Conservation (phyloP, 2,888 invertebrate species). For the Rhimphoctona megacephalus region DNA sequence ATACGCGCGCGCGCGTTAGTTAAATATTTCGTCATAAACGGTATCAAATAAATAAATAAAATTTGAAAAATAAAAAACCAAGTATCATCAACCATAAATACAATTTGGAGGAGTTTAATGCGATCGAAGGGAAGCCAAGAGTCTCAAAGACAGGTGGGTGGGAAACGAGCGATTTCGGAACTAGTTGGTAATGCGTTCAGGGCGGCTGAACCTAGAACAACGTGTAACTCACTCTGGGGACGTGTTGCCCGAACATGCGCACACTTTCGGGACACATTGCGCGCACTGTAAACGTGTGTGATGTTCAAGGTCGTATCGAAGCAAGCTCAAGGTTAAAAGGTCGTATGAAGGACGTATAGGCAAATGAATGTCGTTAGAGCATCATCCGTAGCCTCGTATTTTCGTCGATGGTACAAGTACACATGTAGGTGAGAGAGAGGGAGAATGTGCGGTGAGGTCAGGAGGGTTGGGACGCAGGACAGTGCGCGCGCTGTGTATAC, state of each 20-base stretch:
- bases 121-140: neutral
- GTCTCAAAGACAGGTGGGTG: neutral
- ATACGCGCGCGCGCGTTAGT: neutral
- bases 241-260: slow-evolving; percentile 34
- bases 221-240: slow-evolving; percentile 18
- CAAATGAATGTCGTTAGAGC: neutral
- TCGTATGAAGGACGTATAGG: neutral
- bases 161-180: neutral
- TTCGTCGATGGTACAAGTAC: slow-evolving; percentile 8
- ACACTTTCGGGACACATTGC: slow-evolving; percentile 40
- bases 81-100: neutral
- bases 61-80: neutral
- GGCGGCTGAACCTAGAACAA: neutral
- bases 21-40: neutral
- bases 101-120: neutral
- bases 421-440: slow-evolving; percentile 18
- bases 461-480: slow-evolving; percentile 38
- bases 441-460: slow-evolving; percentile 9
- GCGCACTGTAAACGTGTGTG: slow-evolving; percentile 45
- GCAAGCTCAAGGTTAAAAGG: slow-evolving; percentile 12
- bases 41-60: neutral
- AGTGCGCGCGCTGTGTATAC: slow-evolving; percentile 80
- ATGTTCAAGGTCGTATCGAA: slow-evolving; percentile 10
- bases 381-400: neutral
- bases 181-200: neutral